Percentiles rank a stretch among this genome's conserved stretches.
Evolutionary conservation across 2,113 vertebrate genomes (phyloP).

Genomic region (Pseudopipra pipra): DNA sequence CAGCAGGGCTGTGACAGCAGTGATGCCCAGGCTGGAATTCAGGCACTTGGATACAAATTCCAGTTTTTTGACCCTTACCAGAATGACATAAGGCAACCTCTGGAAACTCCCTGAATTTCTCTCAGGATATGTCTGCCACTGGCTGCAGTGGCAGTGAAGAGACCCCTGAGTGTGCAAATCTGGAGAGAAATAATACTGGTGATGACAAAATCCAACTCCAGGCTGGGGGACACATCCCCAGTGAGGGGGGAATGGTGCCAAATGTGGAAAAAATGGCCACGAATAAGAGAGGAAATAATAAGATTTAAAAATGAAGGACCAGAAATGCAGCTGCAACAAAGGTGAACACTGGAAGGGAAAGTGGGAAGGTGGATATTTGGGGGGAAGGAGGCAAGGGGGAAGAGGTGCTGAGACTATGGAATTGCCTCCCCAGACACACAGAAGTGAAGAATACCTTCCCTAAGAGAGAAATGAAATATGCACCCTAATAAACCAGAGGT

Average conservation of each 20-base stretch:
- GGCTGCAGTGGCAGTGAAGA: background rate
- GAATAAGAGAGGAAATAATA: background rate
- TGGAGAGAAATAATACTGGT: background rate
- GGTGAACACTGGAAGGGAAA: background rate
- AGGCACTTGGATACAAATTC: background rate
- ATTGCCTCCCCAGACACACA: background rate
- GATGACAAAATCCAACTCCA: background rate
- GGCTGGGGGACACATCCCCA: background rate
- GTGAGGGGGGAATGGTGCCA: background rate
- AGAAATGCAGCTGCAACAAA: background rate
- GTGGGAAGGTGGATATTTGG: background rate
- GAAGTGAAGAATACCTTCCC: background rate
- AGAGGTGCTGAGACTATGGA: background rate
- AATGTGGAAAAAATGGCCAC: background rate
- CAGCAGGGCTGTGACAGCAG: background rate
- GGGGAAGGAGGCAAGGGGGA: background rate
- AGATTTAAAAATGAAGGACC: background rate
- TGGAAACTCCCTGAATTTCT: background rate
- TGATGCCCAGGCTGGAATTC: background rate
- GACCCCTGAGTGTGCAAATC: accelerated
- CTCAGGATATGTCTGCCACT: background rate
- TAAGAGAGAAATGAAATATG: background rate
- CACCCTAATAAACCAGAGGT: background rate
- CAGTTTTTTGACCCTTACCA: background rate
- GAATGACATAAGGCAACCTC: background rate